A percentile compares a stretch with the other conserved stretches of the same genome.
phyloP scores from a whole-genome alignment of 1,140 invertebrate genomes.

The Aricia agestis region DNA sequence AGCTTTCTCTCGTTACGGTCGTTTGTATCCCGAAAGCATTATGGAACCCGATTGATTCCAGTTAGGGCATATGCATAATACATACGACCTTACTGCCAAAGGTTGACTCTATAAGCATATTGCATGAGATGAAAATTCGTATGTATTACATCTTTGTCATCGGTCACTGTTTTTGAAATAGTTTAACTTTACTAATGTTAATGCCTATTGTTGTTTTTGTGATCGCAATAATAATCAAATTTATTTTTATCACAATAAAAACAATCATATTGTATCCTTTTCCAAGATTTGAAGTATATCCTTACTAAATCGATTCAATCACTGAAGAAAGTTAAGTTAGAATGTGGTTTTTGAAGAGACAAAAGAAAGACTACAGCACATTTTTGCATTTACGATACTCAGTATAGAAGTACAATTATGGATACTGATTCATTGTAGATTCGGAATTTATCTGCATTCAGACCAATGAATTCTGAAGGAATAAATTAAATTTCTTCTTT shows the following conservation, averaged over 20 bases:
- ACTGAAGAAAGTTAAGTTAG: no score
- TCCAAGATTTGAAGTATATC: no score
- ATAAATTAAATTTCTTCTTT: neutral
- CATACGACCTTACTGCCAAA: neutral
- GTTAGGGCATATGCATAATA: slow-evolving; percentile 11
- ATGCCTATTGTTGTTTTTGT: no score
- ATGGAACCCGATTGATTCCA: slow-evolving; percentile 7
- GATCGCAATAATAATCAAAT: no score
- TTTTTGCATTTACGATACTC: no score
- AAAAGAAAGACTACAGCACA: no score
- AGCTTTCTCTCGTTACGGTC: slow-evolving; percentile 7
- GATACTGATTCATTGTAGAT: neutral
- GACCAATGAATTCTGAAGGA: neutral
- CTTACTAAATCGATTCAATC: no score
- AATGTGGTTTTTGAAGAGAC: no score
- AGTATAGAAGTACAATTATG: no score
- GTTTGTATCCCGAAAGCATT: slow-evolving; percentile 7
- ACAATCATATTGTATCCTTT: no score
- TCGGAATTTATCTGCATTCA: neutral
- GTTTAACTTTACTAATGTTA: neutral
- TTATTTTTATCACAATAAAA: no score
- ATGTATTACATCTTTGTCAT: neutral
- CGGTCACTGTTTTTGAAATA: neutral
- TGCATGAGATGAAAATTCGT: neutral
- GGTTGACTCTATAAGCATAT: slow-evolving; percentile 3